Base-by-base conservation (phyloP, 2,113 vertebrate species). In the Gila orcuttii region DNA sequence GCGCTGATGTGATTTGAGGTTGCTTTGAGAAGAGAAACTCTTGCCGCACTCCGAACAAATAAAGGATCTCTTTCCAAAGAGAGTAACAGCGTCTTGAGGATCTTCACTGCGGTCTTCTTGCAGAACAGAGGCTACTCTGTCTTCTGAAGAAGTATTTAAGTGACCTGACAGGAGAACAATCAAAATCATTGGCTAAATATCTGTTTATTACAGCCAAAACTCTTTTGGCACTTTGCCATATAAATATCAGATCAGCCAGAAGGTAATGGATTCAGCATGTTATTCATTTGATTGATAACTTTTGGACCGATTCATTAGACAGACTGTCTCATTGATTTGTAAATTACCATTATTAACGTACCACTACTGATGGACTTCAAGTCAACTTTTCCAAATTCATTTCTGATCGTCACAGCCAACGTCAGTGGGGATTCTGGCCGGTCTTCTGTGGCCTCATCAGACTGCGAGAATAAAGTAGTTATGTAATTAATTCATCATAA, bases 141-240 rank as follows among this genome's bases (percentile, higher is more conserved):
- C 25, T 50, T 59, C 17, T 13, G 75, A 77, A 31, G n/a, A 6
- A 68, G 81, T 21, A 95, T 96, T 93, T 94, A 96, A 73, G 94
- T 96, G 90, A 96, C 96, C 92, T 98, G 7, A 94, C 95, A 77
- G 96, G 96, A 91, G 96, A 96, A 31, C 96, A 96, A 31, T 95
- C 94, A 95, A 95, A 57, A 42, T 8, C 39, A 42, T 42, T 42
- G 39, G 39, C 39, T 39, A 19, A 25, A 3, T 17, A 6, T 64
- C 15, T 11, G 59, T 17, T 50, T 76, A 68, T 66, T 12, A 23
- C 15, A 73, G 36, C 1, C 33, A 79, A 74, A 5, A 17, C 9
- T 45, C 0, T 13, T 45, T 69, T 36, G 17, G 3, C 17, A 39
- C 17, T 39, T 69, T 68, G 13, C 64, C 47, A 59, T 59, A 59